A percentile compares a stretch with the other conserved stretches of the same genome.
Evolutionary conservation across 2,888 invertebrate genomes (phyloP).

Genomic region (Pandemis heparana): DNA sequence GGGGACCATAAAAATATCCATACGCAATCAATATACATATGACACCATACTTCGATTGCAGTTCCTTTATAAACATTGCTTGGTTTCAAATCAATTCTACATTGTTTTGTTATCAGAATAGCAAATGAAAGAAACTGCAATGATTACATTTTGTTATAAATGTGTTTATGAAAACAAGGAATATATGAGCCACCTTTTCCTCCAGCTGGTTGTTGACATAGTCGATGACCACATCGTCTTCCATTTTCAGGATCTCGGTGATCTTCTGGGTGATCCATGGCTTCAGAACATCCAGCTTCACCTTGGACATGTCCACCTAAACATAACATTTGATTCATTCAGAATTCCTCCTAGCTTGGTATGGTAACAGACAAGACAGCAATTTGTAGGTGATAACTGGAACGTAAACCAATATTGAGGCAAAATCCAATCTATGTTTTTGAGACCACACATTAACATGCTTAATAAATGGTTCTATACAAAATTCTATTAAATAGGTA

Average conservation of each 20-base stretch:
- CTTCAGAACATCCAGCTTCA: conserved; percentile 98
- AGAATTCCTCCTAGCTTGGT: no score
- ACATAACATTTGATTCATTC: background rate
- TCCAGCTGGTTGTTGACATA: conserved; percentile 99
- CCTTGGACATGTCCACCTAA: conserved; percentile 98
- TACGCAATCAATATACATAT: conserved; percentile 85
- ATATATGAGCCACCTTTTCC: conserved; percentile 90
- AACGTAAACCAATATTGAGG: no score
- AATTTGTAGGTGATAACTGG: no score
- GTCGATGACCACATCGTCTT: conserved; percentile 99
- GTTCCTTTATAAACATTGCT: conserved; percentile 65
- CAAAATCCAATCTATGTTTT: no score
- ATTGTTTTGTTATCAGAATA: conserved; percentile 2
- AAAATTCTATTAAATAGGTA: no score
- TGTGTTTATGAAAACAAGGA: conserved; percentile 51
- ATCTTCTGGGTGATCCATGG: conserved; percentile 99
- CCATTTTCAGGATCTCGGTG: conserved; percentile 97
- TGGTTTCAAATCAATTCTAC: conserved; percentile 4
- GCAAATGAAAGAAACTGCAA: conserved; percentile 78
- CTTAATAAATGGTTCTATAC: no score
- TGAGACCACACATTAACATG: no score
- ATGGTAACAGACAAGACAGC: no score
- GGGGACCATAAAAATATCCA: conserved; percentile 85
- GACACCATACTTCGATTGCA: conserved; percentile 79
- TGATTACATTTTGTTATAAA: conserved; percentile 78